These are phyloP conservation scores for Eremophila alpestris DNA, from an alignment of 2,797 vertebrate genomes.

Conservation along the genomic window DNA sequence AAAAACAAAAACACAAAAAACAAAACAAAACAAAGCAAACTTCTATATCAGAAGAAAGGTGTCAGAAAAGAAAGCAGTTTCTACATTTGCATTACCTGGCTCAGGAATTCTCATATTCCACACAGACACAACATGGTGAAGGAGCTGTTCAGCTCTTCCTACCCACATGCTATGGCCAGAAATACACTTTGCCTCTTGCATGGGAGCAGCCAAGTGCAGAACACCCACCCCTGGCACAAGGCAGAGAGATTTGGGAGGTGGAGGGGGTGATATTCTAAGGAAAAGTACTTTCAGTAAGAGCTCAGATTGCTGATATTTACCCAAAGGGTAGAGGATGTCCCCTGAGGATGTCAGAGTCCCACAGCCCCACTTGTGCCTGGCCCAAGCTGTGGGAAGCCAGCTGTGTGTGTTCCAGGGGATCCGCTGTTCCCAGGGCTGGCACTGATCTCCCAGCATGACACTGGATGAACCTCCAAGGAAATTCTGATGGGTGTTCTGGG, in stretches of 20 bases:
- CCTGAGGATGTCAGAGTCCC: neutral
- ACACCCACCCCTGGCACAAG: neutral
- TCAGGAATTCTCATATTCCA: neutral
- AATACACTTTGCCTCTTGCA: neutral
- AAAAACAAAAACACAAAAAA: no score
- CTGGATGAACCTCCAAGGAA: neutral
- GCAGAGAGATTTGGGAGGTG: neutral
- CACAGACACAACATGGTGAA: neutral
- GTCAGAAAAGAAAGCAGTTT: neutral
- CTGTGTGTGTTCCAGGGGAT: neutral
- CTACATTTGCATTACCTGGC: neutral
- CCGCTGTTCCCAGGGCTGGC: neutral
- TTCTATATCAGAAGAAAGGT: neutral
- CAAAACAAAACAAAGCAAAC: neutral
- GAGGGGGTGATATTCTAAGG: neutral
- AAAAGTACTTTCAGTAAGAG: neutral
- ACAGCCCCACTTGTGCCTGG: accelerated
- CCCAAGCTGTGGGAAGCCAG: neutral
- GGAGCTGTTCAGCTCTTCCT: neutral
- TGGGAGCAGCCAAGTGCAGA: neutral
- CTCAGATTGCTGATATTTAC: neutral
- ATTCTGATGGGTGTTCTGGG: neutral
- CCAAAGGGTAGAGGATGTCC: neutral
- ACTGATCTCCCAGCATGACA: accelerated
- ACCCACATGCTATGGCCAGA: neutral